These are phyloP conservation scores for Sphaerophoria taeniata DNA, from an alignment of 2,888 invertebrate genomes.

Conservation along the genomic window DNA sequence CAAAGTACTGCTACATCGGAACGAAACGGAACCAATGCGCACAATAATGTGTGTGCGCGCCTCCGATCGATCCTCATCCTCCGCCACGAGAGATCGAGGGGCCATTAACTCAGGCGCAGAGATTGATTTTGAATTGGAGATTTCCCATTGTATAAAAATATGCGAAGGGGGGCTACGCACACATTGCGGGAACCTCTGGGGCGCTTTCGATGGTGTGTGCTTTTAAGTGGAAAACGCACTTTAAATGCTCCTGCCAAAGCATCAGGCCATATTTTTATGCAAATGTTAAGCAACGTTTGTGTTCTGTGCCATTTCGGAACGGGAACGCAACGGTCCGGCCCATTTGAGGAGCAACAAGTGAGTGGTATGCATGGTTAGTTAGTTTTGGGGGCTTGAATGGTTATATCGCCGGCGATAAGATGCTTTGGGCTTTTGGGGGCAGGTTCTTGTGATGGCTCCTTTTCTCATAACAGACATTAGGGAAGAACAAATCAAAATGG, in stretches of 20 bases:
- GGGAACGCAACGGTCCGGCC: constrained; percentile 49
- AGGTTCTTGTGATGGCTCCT: not conserved
- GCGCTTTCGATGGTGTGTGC: constrained; percentile 18
- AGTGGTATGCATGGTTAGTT: not conserved
- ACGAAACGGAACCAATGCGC: not conserved
- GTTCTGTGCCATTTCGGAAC: constrained; percentile 56
- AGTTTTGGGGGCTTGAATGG: constrained; percentile 53
- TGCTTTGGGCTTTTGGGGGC: constrained; percentile 11
- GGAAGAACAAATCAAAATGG: constrained; percentile 66
- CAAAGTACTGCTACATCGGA: constrained; percentile 53
- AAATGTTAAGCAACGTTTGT: constrained; percentile 59
- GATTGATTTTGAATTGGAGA: constrained; percentile 74
- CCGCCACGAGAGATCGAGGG: constrained; percentile 5
- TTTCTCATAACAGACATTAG: constrained; percentile 48
- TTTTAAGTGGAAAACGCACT: constrained; percentile 75
- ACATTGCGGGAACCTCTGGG: constrained; percentile 53
- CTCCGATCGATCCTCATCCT: constrained; percentile 25
- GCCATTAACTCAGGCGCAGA: constrained; percentile 24
- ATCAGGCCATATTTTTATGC: constrained; percentile 75
- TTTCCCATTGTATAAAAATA: constrained; percentile 70
- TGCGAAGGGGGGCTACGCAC: constrained; percentile 63
- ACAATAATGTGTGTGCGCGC: constrained; percentile 2
- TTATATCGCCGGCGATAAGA: constrained; percentile 34
- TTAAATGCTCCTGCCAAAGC: constrained; percentile 72
- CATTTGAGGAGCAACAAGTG: constrained; percentile 46